Base-by-base conservation (phyloP, 23 tunicate genomes). In the Trididemnum miniatum region DNA sequence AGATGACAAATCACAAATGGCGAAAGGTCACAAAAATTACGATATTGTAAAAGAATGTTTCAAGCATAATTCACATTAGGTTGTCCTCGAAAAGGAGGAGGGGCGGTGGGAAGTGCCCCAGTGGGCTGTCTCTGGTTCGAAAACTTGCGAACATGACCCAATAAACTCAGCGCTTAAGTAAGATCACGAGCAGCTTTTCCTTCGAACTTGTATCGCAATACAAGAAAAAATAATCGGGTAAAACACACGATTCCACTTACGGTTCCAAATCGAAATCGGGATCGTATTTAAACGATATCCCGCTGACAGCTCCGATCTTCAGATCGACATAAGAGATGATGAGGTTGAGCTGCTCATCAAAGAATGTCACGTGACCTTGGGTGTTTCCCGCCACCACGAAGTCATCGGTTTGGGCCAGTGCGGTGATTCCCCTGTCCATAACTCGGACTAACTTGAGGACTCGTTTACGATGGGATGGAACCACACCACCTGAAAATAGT, bases 331-430 rank as follows among this genome's bases (percentile, higher is more conserved):
- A 87, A 84, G 88, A 87, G 35, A 66, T 82, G 77, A 86, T 30
- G 65, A 92, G 74, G 72, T 92, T 87, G 50, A 92, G 83, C 36
- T 84, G 83, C 0, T 79, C 71, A 65, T 93, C 93, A 52, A 66
- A 93, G 76, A 93, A 93, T 52, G 89, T 88, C 40, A 93, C 71
- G 59, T 83, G 86, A 32, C 98, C 98, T 20, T 67, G 37, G 0
- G 80, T 51, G 60, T 93, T 92, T 20, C 98, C 98, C 29, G 89
- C 52, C 31, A 93, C 92, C 0, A 93, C 73, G 44, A 89, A 37
- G 33, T 84, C 73, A 20, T 93, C 64, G 39, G 89, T 88, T 62
- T 83, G 89, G 1, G 92, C 37, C 30, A 93, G 64, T 20, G 92
- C 77, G 4, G 89, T 93, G 35, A 93, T 49, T 2, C 84, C 89